Conservation (phyloP, 2,888 invertebrate species). For the Matsumyia berberina region DNA sequence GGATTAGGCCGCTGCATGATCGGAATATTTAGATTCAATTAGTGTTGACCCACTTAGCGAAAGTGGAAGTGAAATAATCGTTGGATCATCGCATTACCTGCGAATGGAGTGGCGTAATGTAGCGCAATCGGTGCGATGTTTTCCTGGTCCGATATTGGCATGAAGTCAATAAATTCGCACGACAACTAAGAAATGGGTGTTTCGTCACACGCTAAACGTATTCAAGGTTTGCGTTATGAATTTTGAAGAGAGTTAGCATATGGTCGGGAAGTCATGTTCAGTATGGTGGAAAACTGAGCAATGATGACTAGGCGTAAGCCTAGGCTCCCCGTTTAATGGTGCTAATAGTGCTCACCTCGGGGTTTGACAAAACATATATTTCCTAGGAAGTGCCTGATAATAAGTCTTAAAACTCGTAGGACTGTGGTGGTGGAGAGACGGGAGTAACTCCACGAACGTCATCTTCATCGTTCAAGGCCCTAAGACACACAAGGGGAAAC, state of each 20-base stretch:
- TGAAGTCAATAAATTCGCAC: conserved; percentile 47
- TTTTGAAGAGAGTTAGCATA: conserved; percentile 4
- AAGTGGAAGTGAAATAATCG: conserved; percentile 71
- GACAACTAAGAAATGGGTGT: conserved; percentile 22
- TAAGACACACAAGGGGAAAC: no score
- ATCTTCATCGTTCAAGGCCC: no score
- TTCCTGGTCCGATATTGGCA: conserved; percentile 62
- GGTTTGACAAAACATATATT: no score
- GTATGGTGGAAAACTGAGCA: no score
- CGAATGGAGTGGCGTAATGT: conserved; percentile 44
- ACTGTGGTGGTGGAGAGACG: no score
- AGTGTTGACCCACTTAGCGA: conserved; percentile 70
- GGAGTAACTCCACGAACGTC: no score
- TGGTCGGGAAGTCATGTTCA: no score
- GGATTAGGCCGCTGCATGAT: conserved; percentile 50
- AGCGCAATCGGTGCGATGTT: conserved; percentile 1
- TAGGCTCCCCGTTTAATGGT: no score
- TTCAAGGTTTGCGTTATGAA: conserved; percentile 41
- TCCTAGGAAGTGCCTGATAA: no score
- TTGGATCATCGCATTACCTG: conserved; percentile 63
- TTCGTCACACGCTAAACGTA: conserved; percentile 35
- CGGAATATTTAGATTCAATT: conserved; percentile 67
- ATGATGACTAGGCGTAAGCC: no score
- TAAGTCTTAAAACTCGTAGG: no score
- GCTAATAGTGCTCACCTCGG: no score